These are phyloP conservation scores for Drosophila nannoptera DNA, from an alignment of 1,140 invertebrate genomes.

Conservation along the genomic window DNA sequence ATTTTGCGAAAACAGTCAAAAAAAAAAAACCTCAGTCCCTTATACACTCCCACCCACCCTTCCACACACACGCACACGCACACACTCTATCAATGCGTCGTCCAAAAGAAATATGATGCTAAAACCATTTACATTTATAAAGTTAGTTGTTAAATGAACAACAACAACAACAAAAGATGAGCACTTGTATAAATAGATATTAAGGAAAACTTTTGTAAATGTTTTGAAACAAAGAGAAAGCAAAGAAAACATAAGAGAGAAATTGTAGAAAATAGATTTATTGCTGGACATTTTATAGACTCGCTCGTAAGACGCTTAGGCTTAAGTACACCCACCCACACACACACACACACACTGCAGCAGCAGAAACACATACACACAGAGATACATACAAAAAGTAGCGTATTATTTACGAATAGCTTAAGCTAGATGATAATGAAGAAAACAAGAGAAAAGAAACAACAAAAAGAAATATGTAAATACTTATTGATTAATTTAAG, in stretches of 20 bases:
- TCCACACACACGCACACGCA: constrained; percentile 22
- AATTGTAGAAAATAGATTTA: constrained; percentile 26
- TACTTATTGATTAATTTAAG: constrained; percentile 32
- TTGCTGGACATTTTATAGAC: constrained; percentile 69
- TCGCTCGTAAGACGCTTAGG: constrained; percentile 52
- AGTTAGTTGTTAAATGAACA: constrained; percentile 47
- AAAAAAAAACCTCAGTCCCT: constrained; percentile 7
- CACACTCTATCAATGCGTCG: constrained; percentile 49
- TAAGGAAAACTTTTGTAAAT: constrained; percentile 56
- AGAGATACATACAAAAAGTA: constrained; percentile 27
- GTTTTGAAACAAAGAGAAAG: constrained; percentile 40
- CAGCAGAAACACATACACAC: constrained; percentile 30
- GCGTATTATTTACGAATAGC: constrained; percentile 38
- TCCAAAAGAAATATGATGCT: constrained; percentile 66
- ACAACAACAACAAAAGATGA: constrained; percentile 11
- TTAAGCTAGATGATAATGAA: constrained; percentile 28
- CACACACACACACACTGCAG: constrained; percentile 11
- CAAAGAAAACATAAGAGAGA: not conserved
- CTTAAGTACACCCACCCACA: constrained; percentile 38
- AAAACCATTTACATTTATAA: constrained; percentile 51
- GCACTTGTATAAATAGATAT: constrained; percentile 62
- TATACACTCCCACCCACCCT: too few relatives aligned
- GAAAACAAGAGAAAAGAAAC: too few relatives aligned
- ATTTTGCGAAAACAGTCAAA: constrained; percentile 39
- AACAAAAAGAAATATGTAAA: constrained; percentile 26